These are phyloP conservation scores for Euglossa dilemma DNA, from an alignment of 1,140 invertebrate species.

Conservation along the genomic window DNA sequence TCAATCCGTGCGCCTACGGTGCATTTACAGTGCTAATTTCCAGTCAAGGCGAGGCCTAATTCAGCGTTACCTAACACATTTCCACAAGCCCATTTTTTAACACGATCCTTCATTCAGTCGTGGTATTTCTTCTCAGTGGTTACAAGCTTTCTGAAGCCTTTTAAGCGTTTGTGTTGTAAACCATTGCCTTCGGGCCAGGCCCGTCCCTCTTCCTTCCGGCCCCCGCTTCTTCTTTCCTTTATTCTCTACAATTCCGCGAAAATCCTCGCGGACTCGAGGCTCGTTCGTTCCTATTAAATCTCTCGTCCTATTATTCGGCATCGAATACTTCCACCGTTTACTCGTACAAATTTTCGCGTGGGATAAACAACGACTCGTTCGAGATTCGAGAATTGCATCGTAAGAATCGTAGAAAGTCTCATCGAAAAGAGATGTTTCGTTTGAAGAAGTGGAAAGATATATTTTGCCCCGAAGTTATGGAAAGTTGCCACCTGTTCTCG, in stretches of 20 bases:
- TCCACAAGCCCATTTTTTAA: conserved; percentile 37
- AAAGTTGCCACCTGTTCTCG: no score
- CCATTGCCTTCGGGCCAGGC: conserved; percentile 27
- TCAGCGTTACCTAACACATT: conserved; percentile 35
- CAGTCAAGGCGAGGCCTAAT: conserved; percentile 49
- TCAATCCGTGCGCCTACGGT: neutral
- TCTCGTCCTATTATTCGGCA: no score
- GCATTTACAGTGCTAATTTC: conserved; percentile 22
- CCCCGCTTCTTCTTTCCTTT: neutral
- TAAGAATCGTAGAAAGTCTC: no score
- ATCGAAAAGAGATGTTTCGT: no score
- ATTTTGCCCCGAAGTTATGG: no score
- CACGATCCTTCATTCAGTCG: conserved; percentile 35
- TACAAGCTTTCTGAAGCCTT: conserved; percentile 73
- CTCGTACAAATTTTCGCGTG: neutral
- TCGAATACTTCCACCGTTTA: no score
- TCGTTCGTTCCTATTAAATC: no score
- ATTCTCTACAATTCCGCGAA: neutral
- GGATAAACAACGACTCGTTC: no score
- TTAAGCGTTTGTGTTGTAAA: conserved; percentile 70
- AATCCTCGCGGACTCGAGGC: neutral
- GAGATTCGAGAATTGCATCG: no score
- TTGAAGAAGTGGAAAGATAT: no score
- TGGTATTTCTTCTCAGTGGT: conserved; percentile 68
- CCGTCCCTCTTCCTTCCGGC: neutral